phyloP scores from a whole-genome alignment of 2,888 invertebrate genomes.

The Nemoura dubitans region DNA sequence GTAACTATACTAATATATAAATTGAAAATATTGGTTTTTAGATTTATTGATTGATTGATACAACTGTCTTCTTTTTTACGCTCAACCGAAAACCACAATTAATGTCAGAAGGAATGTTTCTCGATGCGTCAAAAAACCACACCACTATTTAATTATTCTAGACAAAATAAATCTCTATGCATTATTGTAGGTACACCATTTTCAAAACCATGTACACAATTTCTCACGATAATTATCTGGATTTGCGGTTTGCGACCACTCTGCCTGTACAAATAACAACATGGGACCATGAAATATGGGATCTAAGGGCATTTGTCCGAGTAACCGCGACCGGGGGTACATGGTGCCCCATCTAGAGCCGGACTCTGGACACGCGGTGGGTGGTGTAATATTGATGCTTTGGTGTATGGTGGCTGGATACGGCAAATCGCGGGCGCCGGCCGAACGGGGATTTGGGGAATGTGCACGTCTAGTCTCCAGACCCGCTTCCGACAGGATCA shows the following conservation, averaged over 20 bases:
- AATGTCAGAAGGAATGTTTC: no score
- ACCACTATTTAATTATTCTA: no score
- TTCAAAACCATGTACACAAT: not conserved
- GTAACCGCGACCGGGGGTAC: not conserved
- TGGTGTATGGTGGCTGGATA: not conserved
- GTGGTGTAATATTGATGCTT: conserved; percentile 27
- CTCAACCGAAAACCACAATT: no score
- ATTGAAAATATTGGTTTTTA: no score
- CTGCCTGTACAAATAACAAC: not conserved
- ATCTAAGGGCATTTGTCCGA: not conserved
- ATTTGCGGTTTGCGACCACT: not conserved
- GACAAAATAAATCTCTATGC: no score
- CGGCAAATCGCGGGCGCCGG: not conserved
- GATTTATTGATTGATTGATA: no score
- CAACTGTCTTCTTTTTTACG: no score
- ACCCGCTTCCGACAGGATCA: conserved; percentile 42
- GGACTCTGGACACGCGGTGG: not conserved
- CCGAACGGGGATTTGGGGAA: conserved; percentile 26
- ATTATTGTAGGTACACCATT: no score
- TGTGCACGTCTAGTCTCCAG: conserved; percentile 24
- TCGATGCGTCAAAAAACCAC: no score
- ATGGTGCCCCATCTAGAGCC: not conserved
- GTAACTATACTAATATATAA: no score
- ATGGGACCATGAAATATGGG: not conserved
- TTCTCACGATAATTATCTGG: not conserved